These are phyloP conservation scores for Puntigrus tetrazona DNA, from an alignment of 2,113 vertebrate genomes.

Conservation along the genomic window DNA sequence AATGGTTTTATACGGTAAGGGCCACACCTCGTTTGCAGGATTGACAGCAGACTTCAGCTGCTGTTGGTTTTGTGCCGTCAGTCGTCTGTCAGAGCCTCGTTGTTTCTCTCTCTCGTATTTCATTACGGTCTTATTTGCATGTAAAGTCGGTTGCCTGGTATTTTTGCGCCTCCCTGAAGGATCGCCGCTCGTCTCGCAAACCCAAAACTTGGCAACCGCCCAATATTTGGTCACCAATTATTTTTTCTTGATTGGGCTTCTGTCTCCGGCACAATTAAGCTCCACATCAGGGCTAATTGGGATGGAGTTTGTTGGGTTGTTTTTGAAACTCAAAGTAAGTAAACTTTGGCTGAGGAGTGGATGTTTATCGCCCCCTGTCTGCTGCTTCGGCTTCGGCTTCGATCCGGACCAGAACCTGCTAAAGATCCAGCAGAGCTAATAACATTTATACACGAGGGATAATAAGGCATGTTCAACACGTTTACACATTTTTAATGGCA, in stretches of 20 bases:
- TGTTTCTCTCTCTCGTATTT: slow-evolving; percentile 59
- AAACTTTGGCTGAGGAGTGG: background rate
- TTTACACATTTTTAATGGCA: too few species aligned
- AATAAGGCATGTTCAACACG: background rate
- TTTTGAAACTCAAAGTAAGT: background rate
- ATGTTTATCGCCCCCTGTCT: background rate
- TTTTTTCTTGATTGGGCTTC: slow-evolving; percentile 37
- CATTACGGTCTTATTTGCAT: slow-evolving; percentile 72
- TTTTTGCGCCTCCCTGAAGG: slow-evolving; percentile 30
- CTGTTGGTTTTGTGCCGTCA: background rate
- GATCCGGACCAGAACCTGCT: background rate
- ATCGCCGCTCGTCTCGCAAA: background rate
- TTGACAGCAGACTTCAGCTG: background rate
- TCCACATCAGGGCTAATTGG: slow-evolving; percentile 5
- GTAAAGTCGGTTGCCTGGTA: background rate
- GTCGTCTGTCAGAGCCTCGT: background rate
- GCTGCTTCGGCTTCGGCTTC: background rate
- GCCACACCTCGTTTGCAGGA: background rate
- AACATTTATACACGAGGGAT: background rate
- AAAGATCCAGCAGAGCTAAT: background rate
- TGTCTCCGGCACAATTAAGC: slow-evolving; percentile 4
- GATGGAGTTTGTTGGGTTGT: slow-evolving; percentile 3
- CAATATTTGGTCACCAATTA: slow-evolving; percentile 45
- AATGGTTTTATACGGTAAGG: background rate
- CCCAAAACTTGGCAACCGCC: slow-evolving; percentile 65